phyloP scores from a whole-genome alignment of 2,797 vertebrate genomes.

The Neoniphon sammara region DNA sequence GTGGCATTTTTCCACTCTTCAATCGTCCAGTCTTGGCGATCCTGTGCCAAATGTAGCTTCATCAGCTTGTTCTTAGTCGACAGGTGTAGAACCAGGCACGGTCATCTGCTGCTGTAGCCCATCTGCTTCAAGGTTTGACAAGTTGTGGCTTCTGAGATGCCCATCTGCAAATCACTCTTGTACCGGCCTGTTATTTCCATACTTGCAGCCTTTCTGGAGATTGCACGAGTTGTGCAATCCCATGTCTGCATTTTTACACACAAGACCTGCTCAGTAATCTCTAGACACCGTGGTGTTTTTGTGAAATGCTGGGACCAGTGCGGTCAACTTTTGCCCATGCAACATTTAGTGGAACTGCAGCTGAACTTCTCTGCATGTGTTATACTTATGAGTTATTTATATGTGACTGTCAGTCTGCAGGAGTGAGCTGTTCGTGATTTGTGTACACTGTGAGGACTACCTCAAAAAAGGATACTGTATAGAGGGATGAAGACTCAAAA shows the following conservation, averaged over 20 bases:
- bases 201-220: too few species aligned
- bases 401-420: not conserved
- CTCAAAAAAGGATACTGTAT: not conserved
- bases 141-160: constrained; percentile 2
- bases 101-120: too few species aligned
- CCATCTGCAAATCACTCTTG: not conserved
- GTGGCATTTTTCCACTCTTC: too few species aligned
- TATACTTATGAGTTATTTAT: constrained; percentile 9
- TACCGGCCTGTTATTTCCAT: too few species aligned
- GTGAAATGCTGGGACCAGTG: not conserved
- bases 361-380: constrained; percentile 6
- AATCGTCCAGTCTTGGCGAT: too few species aligned
- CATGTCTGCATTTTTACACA: not conserved
- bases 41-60: too few species aligned
- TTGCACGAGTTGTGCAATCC: not conserved
- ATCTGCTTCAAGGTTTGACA: not conserved
- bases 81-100: too few species aligned
- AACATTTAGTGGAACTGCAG: not conserved
- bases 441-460: not conserved
- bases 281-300: not conserved
- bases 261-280: not conserved
- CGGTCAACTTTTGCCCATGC: not conserved
- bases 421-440: not conserved
- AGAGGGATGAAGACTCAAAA: too few species aligned
- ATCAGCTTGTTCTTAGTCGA: too few species aligned